These are phyloP conservation scores for Ptiloglossa arizonensis DNA, from an alignment of 1,140 invertebrate species.

Conservation along the genomic window DNA sequence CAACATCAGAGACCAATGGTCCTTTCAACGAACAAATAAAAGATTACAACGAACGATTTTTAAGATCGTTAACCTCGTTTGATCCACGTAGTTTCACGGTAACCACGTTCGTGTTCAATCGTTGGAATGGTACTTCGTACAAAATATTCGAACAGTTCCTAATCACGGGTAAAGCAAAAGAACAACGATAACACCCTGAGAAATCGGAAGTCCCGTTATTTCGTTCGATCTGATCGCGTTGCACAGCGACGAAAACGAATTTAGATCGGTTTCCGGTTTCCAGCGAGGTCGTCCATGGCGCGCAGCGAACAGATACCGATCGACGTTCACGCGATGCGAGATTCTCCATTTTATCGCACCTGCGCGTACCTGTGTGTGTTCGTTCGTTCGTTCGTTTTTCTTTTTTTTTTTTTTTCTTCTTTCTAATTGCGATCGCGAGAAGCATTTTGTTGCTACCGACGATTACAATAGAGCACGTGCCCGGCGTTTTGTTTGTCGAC, in stretches of 20 bases:
- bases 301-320: constrained; percentile 7
- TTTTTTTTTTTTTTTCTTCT: not conserved
- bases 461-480: constrained; percentile 54
- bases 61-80: no score
- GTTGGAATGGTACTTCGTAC: no score
- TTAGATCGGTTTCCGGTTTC: not conserved
- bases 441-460: constrained; percentile 38
- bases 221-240: not conserved
- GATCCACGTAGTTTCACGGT: no score
- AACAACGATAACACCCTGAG: not conserved
- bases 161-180: not conserved
- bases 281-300: not conserved
- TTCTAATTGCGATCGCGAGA: constrained; percentile 23
- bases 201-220: not conserved
- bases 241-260: no score
- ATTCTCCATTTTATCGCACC: constrained; percentile 2
- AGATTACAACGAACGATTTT: no score
- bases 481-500: constrained; percentile 41
- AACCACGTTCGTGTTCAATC: no score
- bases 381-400: not conserved
- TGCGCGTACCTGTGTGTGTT: no score
- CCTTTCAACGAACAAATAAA: no score
- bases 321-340: not conserved
- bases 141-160: no score
- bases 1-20: no score